These are phyloP conservation scores for Diachasma alloeum DNA, from an alignment of 1,140 invertebrate genomes.

Conservation along the genomic window DNA sequence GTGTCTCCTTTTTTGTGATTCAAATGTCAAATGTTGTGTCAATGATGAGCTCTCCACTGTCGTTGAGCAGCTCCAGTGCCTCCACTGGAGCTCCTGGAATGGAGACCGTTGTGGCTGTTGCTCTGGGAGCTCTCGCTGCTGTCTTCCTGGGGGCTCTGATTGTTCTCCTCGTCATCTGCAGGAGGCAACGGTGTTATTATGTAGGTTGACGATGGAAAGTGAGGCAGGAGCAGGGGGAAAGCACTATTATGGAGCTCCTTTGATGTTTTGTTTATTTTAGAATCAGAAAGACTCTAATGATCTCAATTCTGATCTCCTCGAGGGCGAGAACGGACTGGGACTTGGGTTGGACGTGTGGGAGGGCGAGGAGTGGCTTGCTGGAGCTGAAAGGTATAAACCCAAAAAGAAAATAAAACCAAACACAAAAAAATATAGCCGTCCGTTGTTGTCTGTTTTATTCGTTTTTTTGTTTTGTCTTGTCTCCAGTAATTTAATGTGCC, in stretches of 20 bases:
- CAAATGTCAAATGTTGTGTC: not conserved
- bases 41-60: slow-evolving; percentile 56
- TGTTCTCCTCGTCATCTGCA: slow-evolving; percentile 73
- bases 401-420: no score
- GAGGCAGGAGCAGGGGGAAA: not conserved
- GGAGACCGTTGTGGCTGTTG: slow-evolving; percentile 75
- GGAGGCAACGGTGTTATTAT: slow-evolving; percentile 64
- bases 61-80: slow-evolving; percentile 49
- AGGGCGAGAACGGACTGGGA: slow-evolving; percentile 52
- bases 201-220: slow-evolving; percentile 37
- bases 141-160: slow-evolving; percentile 74
- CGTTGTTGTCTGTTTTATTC: no score
- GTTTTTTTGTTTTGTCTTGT: slow-evolving; percentile 38
- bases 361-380: slow-evolving; percentile 57
- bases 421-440: no score
- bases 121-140: slow-evolving; percentile 71
- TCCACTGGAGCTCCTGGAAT: slow-evolving; percentile 59
- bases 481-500: slow-evolving; percentile 63
- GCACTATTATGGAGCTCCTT: not conserved
- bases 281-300: slow-evolving; percentile 58
- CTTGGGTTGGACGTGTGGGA: slow-evolving; percentile 58
- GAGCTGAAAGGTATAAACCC: slow-evolving; percentile 55
- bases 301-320: slow-evolving; percentile 55
- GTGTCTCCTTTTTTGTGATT: not conserved
- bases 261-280: slow-evolving; percentile 32